Base-by-base conservation (phyloP, 2,797 vertebrate genomes). In the Neopelma chrysocephalum region DNA sequence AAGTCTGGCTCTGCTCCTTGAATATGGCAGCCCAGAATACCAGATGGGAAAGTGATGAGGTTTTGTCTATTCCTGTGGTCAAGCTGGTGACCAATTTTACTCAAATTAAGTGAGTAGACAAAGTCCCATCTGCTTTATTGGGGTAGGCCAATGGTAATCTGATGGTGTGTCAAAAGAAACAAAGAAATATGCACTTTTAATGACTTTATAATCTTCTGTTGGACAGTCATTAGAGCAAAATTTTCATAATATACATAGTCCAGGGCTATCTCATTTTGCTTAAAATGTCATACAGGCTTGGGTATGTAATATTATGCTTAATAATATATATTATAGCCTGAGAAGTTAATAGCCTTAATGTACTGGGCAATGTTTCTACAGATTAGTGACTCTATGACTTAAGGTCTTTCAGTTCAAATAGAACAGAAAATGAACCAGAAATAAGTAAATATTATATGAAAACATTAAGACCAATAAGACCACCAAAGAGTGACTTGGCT, bases 271-370 rank as follows among this genome's bases (percentile, higher is more conserved):
- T 92, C 66, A 32, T 90, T 76, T 88, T 91, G 45, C 62, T 89
- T 93, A 80, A 94, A 93, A 91, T 89, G 66, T 87, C 84, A 79
- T 82, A 32, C 20, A 79, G 78, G 38, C 58, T 61, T 58, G 62
- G 13, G 6, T 82, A 87, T 36, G 51, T 36, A 47, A 72, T 82
- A 69, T 61, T 69, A 62, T 66, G 22, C 56, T 77, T 94, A 76
- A 93, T 69, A 84, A 93, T 57, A 25, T 72, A 51, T 84, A 51
- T 87, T 66, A 92, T 26, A 94, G 9, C 15, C 20, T 66, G 43
- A 70, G 43, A 84, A 76, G 42, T 80, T 94, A 94, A 92, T 79
- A 82, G 14, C 20, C 31, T 76, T 91, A 82, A 92, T 82, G 48
- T 58, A 76, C 42, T 68, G 54, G 75, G 12, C 58, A 79, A 21